Conservation (phyloP, 2,797 vertebrate genomes). For the Agapornis canus region DNA sequence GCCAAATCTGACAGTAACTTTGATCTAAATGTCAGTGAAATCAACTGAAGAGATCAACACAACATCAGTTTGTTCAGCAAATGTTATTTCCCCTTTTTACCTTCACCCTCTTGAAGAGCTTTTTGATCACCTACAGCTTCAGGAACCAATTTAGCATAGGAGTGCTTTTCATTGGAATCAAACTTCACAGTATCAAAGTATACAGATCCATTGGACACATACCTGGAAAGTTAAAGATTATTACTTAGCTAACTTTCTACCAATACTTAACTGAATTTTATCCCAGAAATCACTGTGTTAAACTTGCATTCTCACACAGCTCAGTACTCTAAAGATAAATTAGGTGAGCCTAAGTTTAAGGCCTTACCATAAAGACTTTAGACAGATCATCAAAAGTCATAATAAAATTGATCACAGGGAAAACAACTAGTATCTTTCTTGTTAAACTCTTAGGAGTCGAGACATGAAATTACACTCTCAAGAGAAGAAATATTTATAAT, state of each 20-base stretch:
- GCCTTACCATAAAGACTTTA: not conserved
- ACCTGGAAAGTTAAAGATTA: constrained; percentile 76
- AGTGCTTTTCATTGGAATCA: constrained; percentile 84
- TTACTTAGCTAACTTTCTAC: not conserved
- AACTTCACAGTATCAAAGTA: constrained; percentile 95
- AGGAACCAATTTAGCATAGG: constrained; percentile 95
- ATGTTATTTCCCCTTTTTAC: constrained; percentile 68
- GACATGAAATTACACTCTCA: not conserved
- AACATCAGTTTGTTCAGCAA: not conserved
- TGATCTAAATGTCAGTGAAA: not conserved
- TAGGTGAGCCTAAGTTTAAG: not conserved
- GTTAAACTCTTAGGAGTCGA: not conserved
- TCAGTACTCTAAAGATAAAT: not conserved
- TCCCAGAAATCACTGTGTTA: not conserved
- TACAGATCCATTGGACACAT: constrained; percentile 92
- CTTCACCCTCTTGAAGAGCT: constrained; percentile 96
- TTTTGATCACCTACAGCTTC: constrained; percentile 96
- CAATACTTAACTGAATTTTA: not conserved
- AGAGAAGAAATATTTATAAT: not conserved
- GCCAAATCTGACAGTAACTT: not conserved
- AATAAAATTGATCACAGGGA: not conserved
- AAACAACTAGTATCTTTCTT: not conserved
- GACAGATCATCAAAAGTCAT: not conserved
- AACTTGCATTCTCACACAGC: not conserved
- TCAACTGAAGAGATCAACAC: not conserved